phyloP scores from a whole-genome alignment of 1,140 invertebrate species.

The Homarus americanus region DNA sequence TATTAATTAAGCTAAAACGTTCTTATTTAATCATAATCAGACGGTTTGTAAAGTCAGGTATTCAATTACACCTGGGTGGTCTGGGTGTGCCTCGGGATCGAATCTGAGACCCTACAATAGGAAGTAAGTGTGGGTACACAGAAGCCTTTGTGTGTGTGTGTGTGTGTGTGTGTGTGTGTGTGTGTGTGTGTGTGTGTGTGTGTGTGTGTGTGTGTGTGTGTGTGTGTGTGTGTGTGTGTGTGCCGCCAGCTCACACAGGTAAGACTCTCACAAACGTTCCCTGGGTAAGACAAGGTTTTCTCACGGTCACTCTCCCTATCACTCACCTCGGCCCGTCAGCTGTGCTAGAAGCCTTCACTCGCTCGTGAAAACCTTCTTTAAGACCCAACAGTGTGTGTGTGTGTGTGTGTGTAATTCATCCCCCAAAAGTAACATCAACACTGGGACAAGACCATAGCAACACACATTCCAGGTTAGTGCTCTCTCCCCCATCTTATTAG shows the following conservation, averaged over 20 bases:
- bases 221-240: not conserved
- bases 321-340: not conserved
- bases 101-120: too few species aligned
- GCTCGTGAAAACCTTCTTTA: not conserved
- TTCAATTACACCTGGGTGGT: too few species aligned
- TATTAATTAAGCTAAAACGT: too few species aligned
- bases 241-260: too few species aligned
- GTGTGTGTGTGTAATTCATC: too few species aligned
- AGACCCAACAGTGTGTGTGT: too few species aligned
- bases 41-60: too few species aligned
- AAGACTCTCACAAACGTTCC: not conserved
- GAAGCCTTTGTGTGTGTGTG: not conserved
- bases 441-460: too few species aligned
- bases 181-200: slow-evolving; percentile 3
- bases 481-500: too few species aligned
- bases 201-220: not conserved
- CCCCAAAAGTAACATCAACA: too few species aligned
- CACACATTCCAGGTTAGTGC: too few species aligned
- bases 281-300: not conserved
- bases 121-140: not conserved
- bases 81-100: not conserved
- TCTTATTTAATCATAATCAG: too few species aligned
- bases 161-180: slow-evolving; percentile 3
- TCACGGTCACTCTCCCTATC: not conserved
- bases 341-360: not conserved